Evolutionary conservation across 2,113 vertebrate genomes (phyloP).

Genomic region (Corydoras maculifer): DNA sequence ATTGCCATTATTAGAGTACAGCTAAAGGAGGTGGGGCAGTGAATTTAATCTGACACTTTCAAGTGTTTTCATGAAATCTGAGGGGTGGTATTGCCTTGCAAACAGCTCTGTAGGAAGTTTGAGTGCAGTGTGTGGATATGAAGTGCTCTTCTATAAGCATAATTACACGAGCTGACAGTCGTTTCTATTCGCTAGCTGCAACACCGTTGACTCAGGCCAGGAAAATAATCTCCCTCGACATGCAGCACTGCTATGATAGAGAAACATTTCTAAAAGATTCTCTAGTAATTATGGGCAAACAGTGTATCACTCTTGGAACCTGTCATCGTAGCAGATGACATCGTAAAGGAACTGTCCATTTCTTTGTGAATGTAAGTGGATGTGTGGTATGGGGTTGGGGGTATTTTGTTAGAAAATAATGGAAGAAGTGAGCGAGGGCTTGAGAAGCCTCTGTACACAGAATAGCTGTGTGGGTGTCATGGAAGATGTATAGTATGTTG

Average conservation of each 20-base stretch:
- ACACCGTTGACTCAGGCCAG: slow-evolving; percentile 25
- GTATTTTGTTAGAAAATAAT: neutral
- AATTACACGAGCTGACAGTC: slow-evolving; percentile 44
- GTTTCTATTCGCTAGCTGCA: slow-evolving; percentile 30
- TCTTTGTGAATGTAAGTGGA: slow-evolving; percentile 1
- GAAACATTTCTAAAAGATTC: slow-evolving; percentile 39
- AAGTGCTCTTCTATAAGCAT: slow-evolving; percentile 36
- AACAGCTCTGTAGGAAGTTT: slow-evolving; percentile 21
- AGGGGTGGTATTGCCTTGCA: neutral
- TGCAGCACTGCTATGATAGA: slow-evolving; percentile 36
- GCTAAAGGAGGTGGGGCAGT: slow-evolving; percentile 11
- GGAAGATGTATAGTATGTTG: no score
- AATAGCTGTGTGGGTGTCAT: no score
- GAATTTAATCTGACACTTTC: slow-evolving; percentile 31
- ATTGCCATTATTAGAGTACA: slow-evolving; percentile 33
- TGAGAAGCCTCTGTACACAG: neutral
- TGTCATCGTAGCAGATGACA: slow-evolving; percentile 27
- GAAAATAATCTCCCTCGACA: slow-evolving; percentile 41
- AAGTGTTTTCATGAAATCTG: neutral
- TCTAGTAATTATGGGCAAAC: slow-evolving; percentile 39
- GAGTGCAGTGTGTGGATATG: slow-evolving; percentile 4
- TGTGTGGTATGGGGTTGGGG: neutral
- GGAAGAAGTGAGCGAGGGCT: neutral
- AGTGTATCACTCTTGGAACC: slow-evolving; percentile 33
- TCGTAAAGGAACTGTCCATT: neutral